Evolutionary conservation across 1,140 invertebrate genomes (phyloP), one percentile per base, ranked within the genome.

Genomic region (Acromyrmex echinatior): DNA sequence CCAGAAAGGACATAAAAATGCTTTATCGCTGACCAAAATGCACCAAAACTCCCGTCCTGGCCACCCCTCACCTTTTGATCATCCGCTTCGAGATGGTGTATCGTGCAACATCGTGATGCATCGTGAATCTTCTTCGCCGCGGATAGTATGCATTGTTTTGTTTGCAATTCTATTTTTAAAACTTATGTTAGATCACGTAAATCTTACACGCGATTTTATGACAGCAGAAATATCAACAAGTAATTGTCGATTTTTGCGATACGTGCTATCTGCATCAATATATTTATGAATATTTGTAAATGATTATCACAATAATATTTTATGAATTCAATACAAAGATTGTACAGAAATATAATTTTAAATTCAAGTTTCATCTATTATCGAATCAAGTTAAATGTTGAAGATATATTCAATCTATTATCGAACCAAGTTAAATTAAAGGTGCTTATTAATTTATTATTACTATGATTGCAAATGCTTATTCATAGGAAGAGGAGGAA

Each of bases 1-100:
- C 91, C 91, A 80, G 85, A 86, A 91, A 90, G 88, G 88, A 95
- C 94, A 94, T 94, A 95, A 95, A 95, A 95, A 95, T 95, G 94
- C 92, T 95, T 95, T 95, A 95, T 95, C 90, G 92, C 88, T 84
- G 88, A 91, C 91, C 91, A 84, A 93, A 92, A 92, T 88, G 88
- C 91, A 90, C 89, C 81, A 65, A 91, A 90, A 80, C 86, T 86
- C 53, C 86, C 79, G 39, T 66, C 60, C 85, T 51, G 60, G n/a
- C 71, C 70, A 63, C 56, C 63, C 63, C 70, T 65, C 58, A 80
- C 71, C 79, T 73, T 51, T 82, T 87, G 53, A 87, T 89, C 86
- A 77, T 51, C 71, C 84, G 78, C 85, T 80, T 87, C 62, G 39
- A 86, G 84, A 56, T 76, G 56, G 49, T 28, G 51, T 70, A 77